Evolutionary conservation across 2,797 vertebrate genomes (phyloP).

Genomic region (Tarsius wallacei): DNA sequence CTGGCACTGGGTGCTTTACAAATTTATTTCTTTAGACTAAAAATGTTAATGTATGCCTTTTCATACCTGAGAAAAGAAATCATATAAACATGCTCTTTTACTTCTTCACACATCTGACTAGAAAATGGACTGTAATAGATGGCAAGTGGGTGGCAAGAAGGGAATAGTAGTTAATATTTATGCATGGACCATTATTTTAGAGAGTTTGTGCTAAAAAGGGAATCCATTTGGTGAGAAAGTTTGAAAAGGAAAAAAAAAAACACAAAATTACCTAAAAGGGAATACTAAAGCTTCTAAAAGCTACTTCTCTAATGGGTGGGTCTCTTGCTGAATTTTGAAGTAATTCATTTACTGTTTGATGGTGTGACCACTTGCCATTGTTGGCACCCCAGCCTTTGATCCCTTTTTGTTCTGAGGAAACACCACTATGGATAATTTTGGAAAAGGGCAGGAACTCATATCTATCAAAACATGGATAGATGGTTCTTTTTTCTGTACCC

Average conservation of each 20-base stretch:
- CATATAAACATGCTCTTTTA: conserved; percentile 37
- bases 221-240: conserved; percentile 49
- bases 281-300: neutral
- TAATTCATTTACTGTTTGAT: neutral
- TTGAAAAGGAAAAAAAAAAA: conserved; percentile 27
- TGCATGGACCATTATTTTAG: conserved; percentile 43
- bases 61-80: conserved; percentile 14
- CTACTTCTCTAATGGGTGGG: neutral
- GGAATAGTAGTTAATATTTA: conserved; percentile 6
- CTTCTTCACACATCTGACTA: conserved; percentile 54
- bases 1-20: neutral
- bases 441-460: neutral
- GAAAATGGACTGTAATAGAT: conserved; percentile 52
- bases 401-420: neutral
- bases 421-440: neutral
- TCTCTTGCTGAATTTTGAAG: neutral
- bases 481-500: neutral
- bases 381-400: neutral
- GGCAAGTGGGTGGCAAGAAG: conserved; percentile 42
- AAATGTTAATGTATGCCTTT: conserved; percentile 49
- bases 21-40: conserved; percentile 48
- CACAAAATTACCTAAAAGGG: neutral
- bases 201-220: conserved; percentile 35
- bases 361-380: neutral
- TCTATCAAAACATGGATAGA: neutral